Evolutionary conservation across 2,113 vertebrate genomes (phyloP), one percentile per base, ranked within the genome.

Genomic region (Salvelinus sp.): DNA sequence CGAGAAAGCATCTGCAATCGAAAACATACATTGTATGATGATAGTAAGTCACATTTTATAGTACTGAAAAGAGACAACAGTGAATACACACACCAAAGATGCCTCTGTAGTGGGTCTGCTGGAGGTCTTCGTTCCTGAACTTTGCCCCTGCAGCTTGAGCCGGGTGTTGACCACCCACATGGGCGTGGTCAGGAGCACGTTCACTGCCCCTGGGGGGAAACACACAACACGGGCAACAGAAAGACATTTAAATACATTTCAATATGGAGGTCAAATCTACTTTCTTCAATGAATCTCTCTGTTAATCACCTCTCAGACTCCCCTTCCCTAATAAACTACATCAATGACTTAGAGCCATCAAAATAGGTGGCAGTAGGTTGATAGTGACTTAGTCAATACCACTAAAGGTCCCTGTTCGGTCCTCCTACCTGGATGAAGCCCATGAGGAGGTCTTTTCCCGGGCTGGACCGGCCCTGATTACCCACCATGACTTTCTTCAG

Each of bases 161-260:
- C 94, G 90, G 44, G 94, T 95, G 90, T 95, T 94, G 77, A 95
- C 93, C 78, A 95, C 94, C 94, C 94, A 95, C 93, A 95, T 94
- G 75, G 94, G 94, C 2, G 94, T 94, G 18, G 93, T 95, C 75
- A 94, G 81, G 77, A 94, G 75, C 76, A 95, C 94, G 3, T 95
- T 95, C 70, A 93, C 91, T 18, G 88, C 84, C 3, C 94, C 94
- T 95, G 75, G 6, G 50, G 16, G 6, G 16, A 27, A 38, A 23
- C 38, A 38, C 68, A 48, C 14, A 38, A 30, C 57, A 10, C 25
- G 2, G 22, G 10, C 54, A 66, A 1, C 28, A 33, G 12, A 18
- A 3, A 54, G 50, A 54, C 50, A 54, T 14, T 54, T 18, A 18
- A 54, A 10, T 44, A 10, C 2, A 44, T 44, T 44, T 44, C 9